Conservation (phyloP, 1,140 invertebrate genomes). For the Drosophila miranda region DNA sequence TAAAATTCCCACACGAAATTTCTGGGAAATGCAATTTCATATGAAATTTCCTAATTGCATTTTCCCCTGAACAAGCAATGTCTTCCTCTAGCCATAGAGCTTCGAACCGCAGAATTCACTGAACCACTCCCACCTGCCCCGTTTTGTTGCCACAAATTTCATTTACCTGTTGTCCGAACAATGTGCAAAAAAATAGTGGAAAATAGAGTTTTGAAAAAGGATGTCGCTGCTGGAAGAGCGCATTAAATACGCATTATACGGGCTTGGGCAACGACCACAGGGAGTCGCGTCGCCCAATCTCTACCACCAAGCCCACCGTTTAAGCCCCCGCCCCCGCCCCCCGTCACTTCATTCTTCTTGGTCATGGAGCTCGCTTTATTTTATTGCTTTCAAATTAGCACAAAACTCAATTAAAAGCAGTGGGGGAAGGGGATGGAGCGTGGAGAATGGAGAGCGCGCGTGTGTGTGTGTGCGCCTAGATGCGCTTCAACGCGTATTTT, state of each 20-base stretch:
- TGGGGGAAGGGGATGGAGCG: background rate
- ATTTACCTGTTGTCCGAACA: too few species aligned
- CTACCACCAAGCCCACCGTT: background rate
- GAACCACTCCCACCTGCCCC: too few species aligned
- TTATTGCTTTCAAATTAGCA: slow-evolving; percentile 77
- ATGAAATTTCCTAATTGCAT: too few species aligned
- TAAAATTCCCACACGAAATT: too few species aligned
- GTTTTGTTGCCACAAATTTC: too few species aligned
- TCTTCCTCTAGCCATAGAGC: too few species aligned
- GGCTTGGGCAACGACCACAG: slow-evolving; percentile 3
- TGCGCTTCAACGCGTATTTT: slow-evolving; percentile 71
- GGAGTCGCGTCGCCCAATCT: background rate
- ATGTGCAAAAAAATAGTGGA: too few species aligned
- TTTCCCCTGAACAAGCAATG: too few species aligned
- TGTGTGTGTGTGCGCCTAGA: slow-evolving; percentile 36
- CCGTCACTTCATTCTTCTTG: background rate
- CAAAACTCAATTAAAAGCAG: slow-evolving; percentile 68
- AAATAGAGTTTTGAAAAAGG: slow-evolving; percentile 1
- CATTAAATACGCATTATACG: slow-evolving; percentile 70
- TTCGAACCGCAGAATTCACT: too few species aligned
- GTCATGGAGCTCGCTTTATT: slow-evolving; percentile 33
- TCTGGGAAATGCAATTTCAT: too few species aligned
- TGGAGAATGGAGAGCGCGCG: slow-evolving; percentile 2
- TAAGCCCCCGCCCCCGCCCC: background rate
- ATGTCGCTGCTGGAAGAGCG: slow-evolving; percentile 38